These are phyloP conservation scores for Pleuronectes platessa DNA, from an alignment of 2,113 vertebrate genomes.

Conservation along the genomic window DNA sequence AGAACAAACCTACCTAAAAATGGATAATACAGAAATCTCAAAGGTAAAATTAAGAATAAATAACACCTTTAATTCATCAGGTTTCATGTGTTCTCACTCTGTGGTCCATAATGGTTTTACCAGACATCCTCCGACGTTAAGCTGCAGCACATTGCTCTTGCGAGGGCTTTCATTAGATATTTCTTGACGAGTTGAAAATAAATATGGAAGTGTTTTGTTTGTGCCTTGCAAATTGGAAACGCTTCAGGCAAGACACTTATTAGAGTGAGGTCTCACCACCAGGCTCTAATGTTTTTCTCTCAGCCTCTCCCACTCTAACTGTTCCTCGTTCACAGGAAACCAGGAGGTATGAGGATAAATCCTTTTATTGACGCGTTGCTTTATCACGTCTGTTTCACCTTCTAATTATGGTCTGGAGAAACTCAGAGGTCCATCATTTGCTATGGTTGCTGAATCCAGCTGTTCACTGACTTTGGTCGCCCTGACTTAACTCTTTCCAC, in stretches of 20 bases:
- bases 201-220: conserved; percentile 40
- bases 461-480: not conserved
- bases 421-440: conserved; percentile 19
- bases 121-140: conserved; percentile 29
- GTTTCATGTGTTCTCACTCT: conserved; percentile 22
- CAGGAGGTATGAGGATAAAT: conserved; percentile 9
- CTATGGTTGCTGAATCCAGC: conserved; percentile 3
- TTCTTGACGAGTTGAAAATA: conserved; percentile 46
- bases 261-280: conserved; percentile 22
- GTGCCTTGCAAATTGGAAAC: conserved; percentile 34
- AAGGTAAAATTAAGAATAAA: conserved; percentile 16
- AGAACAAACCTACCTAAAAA: not conserved
- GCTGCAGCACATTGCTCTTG: conserved; percentile 26
- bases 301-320: conserved; percentile 11
- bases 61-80: conserved; percentile 18
- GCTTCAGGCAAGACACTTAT: conserved; percentile 34
- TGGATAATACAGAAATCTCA: not conserved
- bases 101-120: conserved; percentile 41
- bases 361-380: not conserved
- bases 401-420: conserved; percentile 31
- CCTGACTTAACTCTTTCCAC: not conserved
- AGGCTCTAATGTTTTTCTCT: conserved; percentile 46
- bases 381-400: conserved; percentile 10
- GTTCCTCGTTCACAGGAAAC: conserved; percentile 7
- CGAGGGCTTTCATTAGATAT: conserved; percentile 23